phyloP scores from a whole-genome alignment of 2,113 vertebrate genomes.

The Paedocypris sp. region DNA sequence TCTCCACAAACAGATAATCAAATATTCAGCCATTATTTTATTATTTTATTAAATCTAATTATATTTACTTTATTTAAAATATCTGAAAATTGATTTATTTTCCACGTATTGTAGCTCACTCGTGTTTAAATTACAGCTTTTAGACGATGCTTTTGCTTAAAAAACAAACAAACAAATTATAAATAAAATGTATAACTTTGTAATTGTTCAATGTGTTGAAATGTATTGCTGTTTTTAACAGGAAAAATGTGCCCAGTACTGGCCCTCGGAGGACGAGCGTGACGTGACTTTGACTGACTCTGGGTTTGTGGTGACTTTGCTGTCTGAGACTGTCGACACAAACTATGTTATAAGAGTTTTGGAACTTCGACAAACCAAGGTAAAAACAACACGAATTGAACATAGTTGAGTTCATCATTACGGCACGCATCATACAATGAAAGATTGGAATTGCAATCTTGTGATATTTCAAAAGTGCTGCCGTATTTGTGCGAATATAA shows the following conservation, averaged over 20 bases:
- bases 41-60: no score
- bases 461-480: no score
- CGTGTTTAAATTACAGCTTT: no score
- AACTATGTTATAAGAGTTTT: conserved; percentile 84
- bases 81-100: no score
- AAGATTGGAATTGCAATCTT: not conserved
- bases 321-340: conserved; percentile 82
- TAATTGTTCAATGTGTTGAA: no score
- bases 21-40: no score
- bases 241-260: conserved; percentile 98
- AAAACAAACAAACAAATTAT: not conserved
- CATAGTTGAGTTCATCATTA: not conserved
- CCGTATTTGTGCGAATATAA: no score
- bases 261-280: conserved; percentile 77
- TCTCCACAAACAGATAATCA: no score
- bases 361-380: conserved; percentile 76
- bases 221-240: conserved; percentile 35
- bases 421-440: not conserved
- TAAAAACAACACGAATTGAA: conserved; percentile 51
- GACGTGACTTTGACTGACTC: conserved; percentile 85
- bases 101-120: no score
- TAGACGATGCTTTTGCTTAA: not conserved
- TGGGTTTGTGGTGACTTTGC: conserved; percentile 77
- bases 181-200: no score
- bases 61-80: no score